Evolutionary conservation across 2,797 vertebrate genomes (phyloP).

Genomic region (Myotis vivesi): DNA sequence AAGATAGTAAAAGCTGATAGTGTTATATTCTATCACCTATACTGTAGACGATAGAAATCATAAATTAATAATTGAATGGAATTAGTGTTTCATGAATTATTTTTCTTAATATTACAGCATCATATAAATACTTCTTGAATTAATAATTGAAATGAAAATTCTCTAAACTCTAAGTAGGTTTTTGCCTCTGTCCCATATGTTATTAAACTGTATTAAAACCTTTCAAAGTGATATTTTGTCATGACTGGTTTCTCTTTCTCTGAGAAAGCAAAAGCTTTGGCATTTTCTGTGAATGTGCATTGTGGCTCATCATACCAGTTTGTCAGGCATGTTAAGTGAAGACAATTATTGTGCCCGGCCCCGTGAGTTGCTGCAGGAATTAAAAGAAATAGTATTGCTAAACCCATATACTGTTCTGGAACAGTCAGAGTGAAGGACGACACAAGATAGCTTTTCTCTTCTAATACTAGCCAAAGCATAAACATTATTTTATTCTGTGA

Average conservation of each 20-base stretch:
- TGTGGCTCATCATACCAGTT: not conserved
- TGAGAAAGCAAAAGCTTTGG: not conserved
- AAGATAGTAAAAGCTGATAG: not conserved
- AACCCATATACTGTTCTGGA: not conserved
- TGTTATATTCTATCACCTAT: not conserved
- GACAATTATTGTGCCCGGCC: too few species aligned
- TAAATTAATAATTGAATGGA: not conserved
- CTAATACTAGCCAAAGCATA: not conserved
- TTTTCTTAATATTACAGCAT: slow-evolving; percentile 7
- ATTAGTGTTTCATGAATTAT: not conserved
- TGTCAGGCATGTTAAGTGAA: not conserved
- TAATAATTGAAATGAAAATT: not conserved
- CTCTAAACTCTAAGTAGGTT: not conserved
- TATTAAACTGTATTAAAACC: not conserved
- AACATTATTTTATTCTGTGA: not conserved
- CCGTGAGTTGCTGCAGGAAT: rapidly evolving
- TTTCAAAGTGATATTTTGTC: not conserved
- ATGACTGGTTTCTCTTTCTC: not conserved
- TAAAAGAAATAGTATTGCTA: not conserved
- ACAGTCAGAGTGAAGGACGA: not conserved
- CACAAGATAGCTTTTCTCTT: not conserved
- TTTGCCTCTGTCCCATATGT: not conserved
- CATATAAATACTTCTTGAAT: not conserved
- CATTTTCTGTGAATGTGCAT: not conserved
- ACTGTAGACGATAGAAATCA: not conserved